These are phyloP conservation scores for Crotalus helleri DNA, from an alignment of 2,113 vertebrate species.

Conservation along the genomic window DNA sequence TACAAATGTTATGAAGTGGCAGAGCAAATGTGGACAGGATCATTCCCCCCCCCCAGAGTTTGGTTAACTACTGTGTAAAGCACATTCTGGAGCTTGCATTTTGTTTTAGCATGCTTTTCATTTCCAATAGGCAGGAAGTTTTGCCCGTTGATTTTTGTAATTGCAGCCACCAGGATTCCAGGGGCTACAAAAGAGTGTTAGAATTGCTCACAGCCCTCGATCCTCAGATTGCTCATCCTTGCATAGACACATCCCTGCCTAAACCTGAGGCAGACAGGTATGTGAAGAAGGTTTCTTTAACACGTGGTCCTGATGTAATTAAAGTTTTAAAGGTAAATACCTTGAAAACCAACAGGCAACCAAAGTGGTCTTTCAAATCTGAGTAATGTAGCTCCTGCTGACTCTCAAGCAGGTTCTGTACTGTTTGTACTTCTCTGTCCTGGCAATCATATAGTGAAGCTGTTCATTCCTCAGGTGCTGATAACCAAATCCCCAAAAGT, in stretches of 20 bases:
- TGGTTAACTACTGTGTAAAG: neutral
- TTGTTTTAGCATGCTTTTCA: neutral
- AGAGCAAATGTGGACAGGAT: neutral
- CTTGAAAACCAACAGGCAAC: neutral
- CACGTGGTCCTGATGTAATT: neutral
- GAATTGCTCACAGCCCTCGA: neutral
- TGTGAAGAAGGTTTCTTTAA: neutral
- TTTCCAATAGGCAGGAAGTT: neutral
- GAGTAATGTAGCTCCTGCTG: neutral
- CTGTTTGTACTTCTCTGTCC: neutral
- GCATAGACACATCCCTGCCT: neutral
- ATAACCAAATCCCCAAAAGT: neutral
- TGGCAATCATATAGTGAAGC: neutral
- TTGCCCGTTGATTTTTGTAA: neutral
- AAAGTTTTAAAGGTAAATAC: neutral
- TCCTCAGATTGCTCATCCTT: neutral
- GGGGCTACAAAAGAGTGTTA: neutral
- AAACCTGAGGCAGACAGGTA: neutral
- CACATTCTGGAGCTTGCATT: neutral
- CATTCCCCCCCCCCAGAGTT: neutral
- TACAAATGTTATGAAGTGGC: neutral
- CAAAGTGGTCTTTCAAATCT: neutral
- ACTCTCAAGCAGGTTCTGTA: neutral
- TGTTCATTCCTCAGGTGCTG: neutral
- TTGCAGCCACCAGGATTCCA: neutral